Evolutionary conservation across 1,140 invertebrate genomes (phyloP).

Genomic region (Diorhabda elongata): DNA sequence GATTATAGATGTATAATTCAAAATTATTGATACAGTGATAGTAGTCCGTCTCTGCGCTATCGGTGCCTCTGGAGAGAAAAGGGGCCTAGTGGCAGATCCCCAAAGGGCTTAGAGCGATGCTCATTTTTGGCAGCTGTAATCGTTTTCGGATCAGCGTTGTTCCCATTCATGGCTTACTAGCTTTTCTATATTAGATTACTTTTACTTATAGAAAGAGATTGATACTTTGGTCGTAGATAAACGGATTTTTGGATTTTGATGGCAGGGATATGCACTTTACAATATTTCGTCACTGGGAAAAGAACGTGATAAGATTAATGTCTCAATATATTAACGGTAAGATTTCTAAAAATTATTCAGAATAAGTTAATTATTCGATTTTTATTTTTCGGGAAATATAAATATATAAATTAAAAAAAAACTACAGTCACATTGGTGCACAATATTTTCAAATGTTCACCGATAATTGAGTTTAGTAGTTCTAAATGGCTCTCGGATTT

Average conservation of each 20-base stretch:
- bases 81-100: conserved; percentile 5
- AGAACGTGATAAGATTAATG: background rate
- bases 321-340: too few species aligned
- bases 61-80: background rate
- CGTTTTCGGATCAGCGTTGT: conserved; percentile 49
- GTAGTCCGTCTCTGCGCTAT: background rate
- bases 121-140: conserved; percentile 50
- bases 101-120: conserved; percentile 31
- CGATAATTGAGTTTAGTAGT: too few species aligned
- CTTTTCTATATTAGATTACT: conserved; percentile 46
- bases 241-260: conserved; percentile 10
- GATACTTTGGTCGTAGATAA: conserved; percentile 13
- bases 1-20: too few species aligned
- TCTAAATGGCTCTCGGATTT: too few species aligned
- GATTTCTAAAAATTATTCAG: too few species aligned
- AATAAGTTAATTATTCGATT: too few species aligned
- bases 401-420: too few species aligned
- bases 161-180: conserved; percentile 44
- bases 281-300: background rate
- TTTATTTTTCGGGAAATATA: too few species aligned
- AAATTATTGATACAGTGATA: too few species aligned
- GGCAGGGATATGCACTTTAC: too few species aligned
- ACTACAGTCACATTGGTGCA: too few species aligned
- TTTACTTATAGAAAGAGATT: conserved; percentile 28
- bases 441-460: too few species aligned